Evolutionary conservation across 2,888 invertebrate genomes (phyloP).

Genomic region (Acleris holmiana): DNA sequence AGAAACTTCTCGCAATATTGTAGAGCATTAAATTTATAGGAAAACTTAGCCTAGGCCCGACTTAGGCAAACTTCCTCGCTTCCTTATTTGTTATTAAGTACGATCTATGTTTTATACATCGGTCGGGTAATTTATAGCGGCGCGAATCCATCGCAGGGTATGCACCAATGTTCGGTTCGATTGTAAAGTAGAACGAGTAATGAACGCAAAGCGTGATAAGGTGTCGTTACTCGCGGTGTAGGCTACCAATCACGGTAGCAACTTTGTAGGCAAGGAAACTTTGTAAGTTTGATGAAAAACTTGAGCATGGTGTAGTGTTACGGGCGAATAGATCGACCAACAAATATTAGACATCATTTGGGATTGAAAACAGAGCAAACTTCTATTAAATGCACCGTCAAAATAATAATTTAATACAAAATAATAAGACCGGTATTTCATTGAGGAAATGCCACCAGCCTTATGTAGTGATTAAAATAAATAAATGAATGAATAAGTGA

Average conservation of each 20-base stretch:
- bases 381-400: no score
- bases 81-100: constrained; percentile 47
- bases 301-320: constrained; percentile 42
- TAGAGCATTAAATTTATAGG: constrained; percentile 61
- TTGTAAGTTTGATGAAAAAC: constrained; percentile 51
- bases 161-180: not conserved
- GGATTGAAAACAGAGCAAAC: no score
- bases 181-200: not conserved
- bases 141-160: constrained; percentile 22
- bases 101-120: constrained; percentile 45
- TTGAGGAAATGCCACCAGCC: no score
- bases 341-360: no score
- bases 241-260: constrained; percentile 44
- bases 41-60: constrained; percentile 51
- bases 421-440: no score
- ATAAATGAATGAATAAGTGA: no score
- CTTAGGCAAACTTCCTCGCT: constrained; percentile 49
- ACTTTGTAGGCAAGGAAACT: constrained; percentile 45
- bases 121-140: constrained; percentile 37
- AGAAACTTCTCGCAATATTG: constrained; percentile 49
- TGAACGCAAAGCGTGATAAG: not conserved
- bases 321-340: not conserved
- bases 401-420: no score
- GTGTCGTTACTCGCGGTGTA: constrained; percentile 7
- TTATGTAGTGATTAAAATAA: no score